Percentiles rank a stretch among this genome's conserved stretches.
phyloP scores from a whole-genome alignment of 2,888 invertebrate genomes.

The Dolichopus griseipennis region DNA sequence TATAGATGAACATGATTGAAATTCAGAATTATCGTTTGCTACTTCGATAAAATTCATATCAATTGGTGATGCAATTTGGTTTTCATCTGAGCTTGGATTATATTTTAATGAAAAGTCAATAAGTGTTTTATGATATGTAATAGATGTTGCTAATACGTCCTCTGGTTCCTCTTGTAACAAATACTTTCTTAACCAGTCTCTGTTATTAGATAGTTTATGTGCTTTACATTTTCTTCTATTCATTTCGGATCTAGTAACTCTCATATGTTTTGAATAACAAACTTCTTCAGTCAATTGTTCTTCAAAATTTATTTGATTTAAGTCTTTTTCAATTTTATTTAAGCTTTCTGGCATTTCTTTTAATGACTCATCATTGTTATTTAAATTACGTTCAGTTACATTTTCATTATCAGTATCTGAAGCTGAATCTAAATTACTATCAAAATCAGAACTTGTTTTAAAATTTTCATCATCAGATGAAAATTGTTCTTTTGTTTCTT shows the following conservation, averaged over 20 bases:
- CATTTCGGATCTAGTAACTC: neutral
- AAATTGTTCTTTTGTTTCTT: no score
- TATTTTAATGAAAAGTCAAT: no score
- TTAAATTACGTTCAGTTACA: neutral
- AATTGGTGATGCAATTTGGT: no score
- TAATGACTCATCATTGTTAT: neutral
- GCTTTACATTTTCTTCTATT: neutral
- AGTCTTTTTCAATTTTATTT: neutral
- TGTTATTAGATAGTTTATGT: neutral
- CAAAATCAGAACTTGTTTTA: no score
- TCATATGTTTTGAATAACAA: no score
- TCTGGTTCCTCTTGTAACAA: neutral
- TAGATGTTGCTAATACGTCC: neutral
- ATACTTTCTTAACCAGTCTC: neutral
- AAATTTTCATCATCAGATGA: no score
- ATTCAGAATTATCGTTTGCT: no score
- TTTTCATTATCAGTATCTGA: neutral
- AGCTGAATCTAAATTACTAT: neutral
- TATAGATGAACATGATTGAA: no score
- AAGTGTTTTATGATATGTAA: no score
- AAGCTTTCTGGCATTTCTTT: neutral
- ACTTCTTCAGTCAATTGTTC: neutral
- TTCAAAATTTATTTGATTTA: neutral
- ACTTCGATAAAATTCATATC: no score
- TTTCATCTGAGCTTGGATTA: no score